Evolutionary conservation across 1,140 invertebrate genomes (phyloP).

Genomic region (Halesus radiatus): DNA sequence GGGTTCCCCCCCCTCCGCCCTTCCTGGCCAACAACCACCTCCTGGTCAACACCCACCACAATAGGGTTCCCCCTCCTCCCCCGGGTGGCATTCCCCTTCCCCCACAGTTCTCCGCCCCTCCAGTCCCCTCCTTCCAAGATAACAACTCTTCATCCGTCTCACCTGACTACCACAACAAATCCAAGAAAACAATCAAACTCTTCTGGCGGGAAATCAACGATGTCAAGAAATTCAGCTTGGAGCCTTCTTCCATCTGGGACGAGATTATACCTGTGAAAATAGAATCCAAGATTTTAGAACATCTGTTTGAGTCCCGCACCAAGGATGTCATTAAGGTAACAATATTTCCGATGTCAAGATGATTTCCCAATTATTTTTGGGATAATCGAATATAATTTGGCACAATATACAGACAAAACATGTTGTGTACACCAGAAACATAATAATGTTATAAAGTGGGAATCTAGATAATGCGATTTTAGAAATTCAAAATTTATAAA

Average conservation of each 20-base stretch:
- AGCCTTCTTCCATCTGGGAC: slow-evolving; percentile 89
- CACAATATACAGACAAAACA: too few species aligned
- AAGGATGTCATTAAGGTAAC: slow-evolving; percentile 96
- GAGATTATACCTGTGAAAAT: slow-evolving; percentile 87
- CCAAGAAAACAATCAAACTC: slow-evolving; percentile 98
- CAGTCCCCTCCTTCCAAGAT: slow-evolving; percentile 62
- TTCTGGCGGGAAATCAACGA: slow-evolving; percentile 98
- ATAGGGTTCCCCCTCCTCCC: slow-evolving; percentile 59
- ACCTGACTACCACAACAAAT: slow-evolving; percentile 72
- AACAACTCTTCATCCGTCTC: slow-evolving; percentile 2
- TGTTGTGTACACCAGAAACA: too few species aligned
- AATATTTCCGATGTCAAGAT: background rate
- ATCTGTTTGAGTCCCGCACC: slow-evolving; percentile 96
- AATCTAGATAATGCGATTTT: too few species aligned
- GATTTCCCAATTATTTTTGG: too few species aligned
- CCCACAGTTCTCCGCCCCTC: slow-evolving; percentile 37
- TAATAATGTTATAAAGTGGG: too few species aligned
- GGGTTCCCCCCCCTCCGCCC: slow-evolving; percentile 81
- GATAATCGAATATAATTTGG: too few species aligned
- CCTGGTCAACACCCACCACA: slow-evolving; percentile 59
- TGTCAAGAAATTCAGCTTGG: slow-evolving; percentile 78
- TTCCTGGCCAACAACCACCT: slow-evolving; percentile 59
- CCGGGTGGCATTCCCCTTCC: slow-evolving; percentile 66
- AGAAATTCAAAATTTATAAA: too few species aligned
- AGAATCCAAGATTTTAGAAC: slow-evolving; percentile 94